Base-by-base conservation (phyloP, 2,888 invertebrate genomes). In the Leptogaster cylindrica region DNA sequence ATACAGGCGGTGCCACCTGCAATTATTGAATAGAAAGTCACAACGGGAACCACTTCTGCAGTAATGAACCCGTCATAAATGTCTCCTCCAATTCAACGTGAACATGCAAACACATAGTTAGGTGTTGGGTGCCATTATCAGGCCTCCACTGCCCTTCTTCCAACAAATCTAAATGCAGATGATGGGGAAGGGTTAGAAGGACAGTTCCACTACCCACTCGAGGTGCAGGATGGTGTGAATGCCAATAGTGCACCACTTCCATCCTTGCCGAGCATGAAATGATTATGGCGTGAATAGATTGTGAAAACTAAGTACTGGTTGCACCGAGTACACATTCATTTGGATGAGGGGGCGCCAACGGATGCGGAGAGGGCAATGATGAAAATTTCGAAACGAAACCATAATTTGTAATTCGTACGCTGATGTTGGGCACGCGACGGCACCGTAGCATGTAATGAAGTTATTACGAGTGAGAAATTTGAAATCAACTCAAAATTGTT, bases 61-160 rank as follows among this genome's bases (percentile, higher is more conserved):
- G 55, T 68, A 66, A 68, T 68, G 68, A 68, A 68, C 65, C 68
- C 65, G 68, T 68, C 68, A 68, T 65, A 68, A 68, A 68, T 68
- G 68, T 68, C 68, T 68, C 68, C 55, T 68, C 55, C 65, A 68
- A 68, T 68, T 68, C 58, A 50, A 28, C n/a, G 58, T 16, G 10
- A 61, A 65, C 68, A 68, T 68, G 68, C 68, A 61, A 68, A 68
- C 52, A 68, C 48, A 55, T 25, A 55, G 55, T 55, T 55, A 36
- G 55, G 55, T 55, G 55, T 55, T 55, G 39, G 55, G 55, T 55
- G 39, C 55, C 55, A 55, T 55, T 55, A 55, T 39, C 8, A 6
- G 10, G 39, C 39, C 23, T 39, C 33, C 33, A 14, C 10, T 39
- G 7, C 31, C 31, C 31, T 6, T 7, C 10, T 31, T 8, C 31